Evolutionary conservation across 2,888 invertebrate genomes (phyloP).

Genomic region (Amphipoea oculea): DNA sequence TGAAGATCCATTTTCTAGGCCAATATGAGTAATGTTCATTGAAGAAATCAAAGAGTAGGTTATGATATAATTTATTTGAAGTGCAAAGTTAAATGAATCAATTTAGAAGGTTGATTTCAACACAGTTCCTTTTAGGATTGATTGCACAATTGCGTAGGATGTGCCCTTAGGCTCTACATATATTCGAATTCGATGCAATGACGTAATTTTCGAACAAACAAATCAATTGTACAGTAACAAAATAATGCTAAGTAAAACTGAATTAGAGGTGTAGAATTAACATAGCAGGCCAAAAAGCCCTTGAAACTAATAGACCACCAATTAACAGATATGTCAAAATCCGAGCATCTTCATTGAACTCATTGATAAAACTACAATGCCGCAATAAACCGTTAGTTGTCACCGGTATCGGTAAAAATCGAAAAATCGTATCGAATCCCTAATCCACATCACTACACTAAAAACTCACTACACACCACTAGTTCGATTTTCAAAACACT

Average conservation of each 20-base stretch:
- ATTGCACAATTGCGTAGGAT: constrained; percentile 51
- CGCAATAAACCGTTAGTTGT: constrained; percentile 78
- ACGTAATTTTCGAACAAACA: constrained; percentile 42
- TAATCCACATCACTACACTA: constrained; percentile 76
- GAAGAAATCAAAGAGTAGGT: neutral
- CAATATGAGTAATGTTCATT: neutral
- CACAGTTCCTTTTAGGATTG: constrained; percentile 27
- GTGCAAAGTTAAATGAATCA: neutral
- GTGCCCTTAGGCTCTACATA: constrained; percentile 36
- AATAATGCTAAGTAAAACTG: constrained; percentile 48
- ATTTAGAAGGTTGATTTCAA: constrained; percentile 31
- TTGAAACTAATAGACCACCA: constrained; percentile 52
- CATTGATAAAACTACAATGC: constrained; percentile 69
- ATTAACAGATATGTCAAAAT: constrained; percentile 60
- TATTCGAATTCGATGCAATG: constrained; percentile 28
- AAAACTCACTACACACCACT: constrained; percentile 77
- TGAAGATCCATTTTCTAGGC: neutral
- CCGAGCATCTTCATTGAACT: constrained; percentile 63
- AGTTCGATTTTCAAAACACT: constrained; percentile 74
- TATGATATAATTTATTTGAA: constrained; percentile 2
- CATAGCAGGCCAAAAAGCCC: constrained; percentile 42
- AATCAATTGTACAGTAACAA: constrained; percentile 40
- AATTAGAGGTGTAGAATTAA: constrained; percentile 47
- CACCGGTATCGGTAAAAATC: constrained; percentile 77
- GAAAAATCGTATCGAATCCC: constrained; percentile 81